Evolutionary conservation across 53 echinoderm and acorn worm species (phyloP).

Genomic region (Stichopus horrens): DNA sequence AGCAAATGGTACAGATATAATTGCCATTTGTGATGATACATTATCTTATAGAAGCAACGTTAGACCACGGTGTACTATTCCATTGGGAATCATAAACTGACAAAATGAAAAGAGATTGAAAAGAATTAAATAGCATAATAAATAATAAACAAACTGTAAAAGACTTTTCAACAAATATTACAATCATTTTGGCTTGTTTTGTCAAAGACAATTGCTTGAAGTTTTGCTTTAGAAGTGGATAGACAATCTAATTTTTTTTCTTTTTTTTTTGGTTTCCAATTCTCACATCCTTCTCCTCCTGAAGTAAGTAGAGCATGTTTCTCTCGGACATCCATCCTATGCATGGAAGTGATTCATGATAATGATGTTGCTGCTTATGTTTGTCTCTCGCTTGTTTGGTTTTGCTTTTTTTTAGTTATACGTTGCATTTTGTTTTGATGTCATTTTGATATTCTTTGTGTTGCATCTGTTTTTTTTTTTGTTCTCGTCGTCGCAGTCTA

Average conservation of each 20-base stretch:
- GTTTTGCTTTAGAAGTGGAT: background rate
- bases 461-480: conserved; percentile 7
- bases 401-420: background rate
- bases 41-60: too few species aligned
- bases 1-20: too few species aligned
- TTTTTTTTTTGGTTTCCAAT: conserved; percentile 8
- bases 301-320: conserved; percentile 27
- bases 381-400: conserved; percentile 7
- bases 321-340: conserved; percentile 1
- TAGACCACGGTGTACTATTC: too few species aligned
- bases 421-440: background rate
- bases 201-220: too few species aligned
- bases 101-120: too few species aligned
- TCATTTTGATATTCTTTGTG: background rate
- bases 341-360: background rate
- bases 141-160: too few species aligned
- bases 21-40: too few species aligned
- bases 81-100: too few species aligned
- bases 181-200: too few species aligned
- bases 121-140: too few species aligned
- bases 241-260: background rate
- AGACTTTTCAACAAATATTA: too few species aligned
- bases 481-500: conserved; percentile 15
- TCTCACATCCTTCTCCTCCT: background rate
- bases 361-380: background rate